phyloP scores from a whole-genome alignment of 2,888 invertebrate species.

The Coelinius sp. region DNA sequence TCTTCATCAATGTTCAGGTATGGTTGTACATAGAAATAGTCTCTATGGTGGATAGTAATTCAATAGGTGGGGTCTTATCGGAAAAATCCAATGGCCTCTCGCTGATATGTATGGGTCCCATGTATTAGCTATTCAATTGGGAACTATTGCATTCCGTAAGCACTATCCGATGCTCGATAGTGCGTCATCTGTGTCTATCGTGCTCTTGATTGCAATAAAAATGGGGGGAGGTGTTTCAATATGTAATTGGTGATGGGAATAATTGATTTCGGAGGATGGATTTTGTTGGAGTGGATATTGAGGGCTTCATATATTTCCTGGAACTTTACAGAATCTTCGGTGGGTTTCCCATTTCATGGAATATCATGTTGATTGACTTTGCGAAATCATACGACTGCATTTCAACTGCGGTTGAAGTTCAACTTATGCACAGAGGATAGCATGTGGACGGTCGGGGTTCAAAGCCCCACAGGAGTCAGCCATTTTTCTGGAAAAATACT shows the following conservation, averaged over 20 bases:
- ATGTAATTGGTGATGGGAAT: background rate
- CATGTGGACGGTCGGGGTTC: too few relatives aligned
- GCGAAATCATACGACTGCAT: too few relatives aligned
- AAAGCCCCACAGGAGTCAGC: too few relatives aligned
- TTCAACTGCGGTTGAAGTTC: too few relatives aligned
- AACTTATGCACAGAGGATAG: too few relatives aligned
- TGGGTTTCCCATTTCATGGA: too few relatives aligned
- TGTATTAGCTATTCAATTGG: slow-evolving; percentile 27
- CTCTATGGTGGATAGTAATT: slow-evolving; percentile 13
- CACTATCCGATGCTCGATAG: slow-evolving; percentile 10
- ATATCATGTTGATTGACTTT: too few relatives aligned
- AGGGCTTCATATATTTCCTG: too few relatives aligned
- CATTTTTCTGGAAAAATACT: too few relatives aligned
- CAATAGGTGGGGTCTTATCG: slow-evolving; percentile 27
- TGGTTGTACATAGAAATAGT: background rate
- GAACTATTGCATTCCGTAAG: slow-evolving; percentile 15
- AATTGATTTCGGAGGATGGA: background rate
- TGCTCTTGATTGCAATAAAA: slow-evolving; percentile 5
- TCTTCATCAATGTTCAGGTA: background rate
- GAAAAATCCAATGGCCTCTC: background rate
- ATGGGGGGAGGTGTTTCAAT: background rate
- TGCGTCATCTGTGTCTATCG: slow-evolving; percentile 7
- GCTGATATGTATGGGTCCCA: slow-evolving; percentile 15
- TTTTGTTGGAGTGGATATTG: background rate
- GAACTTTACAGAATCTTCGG: too few relatives aligned